Base-by-base conservation (phyloP, 2,113 vertebrate genomes). In the Parotia lawesii region DNA sequence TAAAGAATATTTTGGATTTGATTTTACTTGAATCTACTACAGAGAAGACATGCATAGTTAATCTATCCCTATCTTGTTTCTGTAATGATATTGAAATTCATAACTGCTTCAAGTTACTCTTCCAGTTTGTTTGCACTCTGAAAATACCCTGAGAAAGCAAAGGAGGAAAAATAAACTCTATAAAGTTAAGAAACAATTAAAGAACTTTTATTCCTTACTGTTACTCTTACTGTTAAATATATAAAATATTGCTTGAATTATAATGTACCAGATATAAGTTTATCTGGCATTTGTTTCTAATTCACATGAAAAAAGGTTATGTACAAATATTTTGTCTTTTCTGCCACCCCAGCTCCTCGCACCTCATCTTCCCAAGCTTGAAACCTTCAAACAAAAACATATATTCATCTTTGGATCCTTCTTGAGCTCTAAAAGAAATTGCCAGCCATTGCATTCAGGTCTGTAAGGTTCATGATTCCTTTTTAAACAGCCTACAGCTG, bases 291-390 rank as follows among this genome's bases (percentile, higher is more conserved):
- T 85, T 89, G 4, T 70, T 87, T 87, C 58, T 60, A 60, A 22
- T 38, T 72, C 21, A 33, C 8, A 19, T 29, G 19, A 50, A 23
- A 79, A 82, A 72, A 44, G 0, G 1, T 31, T 54, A 64, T 16
- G 5, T 18, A 12, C 5, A 78, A 76, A 44, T 8, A 66, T 67
- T 84, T 78, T 38, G 4, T 19, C 5, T 75, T 54, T 89, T 44
- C 11, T 67, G 6, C 1, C 6, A 7, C 4, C 4, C 0, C 4
- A 4, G 2, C 9, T 35, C 11, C 14, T 35, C 10, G 4, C 2
- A 3, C 20, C 2, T 2, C n/a, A 67, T 15, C 11, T 66, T 21
- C 3, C 9, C 40, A 48, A 67, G 9, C 9, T 5, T 79, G 53
- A 92, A 86, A 51, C 5, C 11, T 47, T 66, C 5, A 42, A 24